Evolutionary conservation across 1,140 invertebrate genomes (phyloP).

Genomic region (Trachymyrmex septentrionalis): DNA sequence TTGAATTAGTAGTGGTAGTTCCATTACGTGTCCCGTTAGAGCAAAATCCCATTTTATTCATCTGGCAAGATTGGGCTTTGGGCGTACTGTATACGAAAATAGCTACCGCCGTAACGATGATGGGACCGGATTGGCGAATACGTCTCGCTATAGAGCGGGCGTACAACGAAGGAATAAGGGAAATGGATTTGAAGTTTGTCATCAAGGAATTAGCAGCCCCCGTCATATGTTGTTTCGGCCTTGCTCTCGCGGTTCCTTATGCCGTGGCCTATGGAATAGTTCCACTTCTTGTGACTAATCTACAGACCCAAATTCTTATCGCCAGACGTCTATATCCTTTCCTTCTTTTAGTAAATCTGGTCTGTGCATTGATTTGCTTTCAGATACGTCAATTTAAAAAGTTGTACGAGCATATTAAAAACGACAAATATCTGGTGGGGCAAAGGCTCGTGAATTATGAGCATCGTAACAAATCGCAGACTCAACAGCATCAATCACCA

Average conservation of each 20-base stretch:
- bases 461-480: slow-evolving; percentile 89
- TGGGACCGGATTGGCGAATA: slow-evolving; percentile 98
- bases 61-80: slow-evolving; percentile 99
- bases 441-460: slow-evolving; percentile 98
- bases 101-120: slow-evolving; percentile 98
- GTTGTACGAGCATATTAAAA: slow-evolving; percentile 99
- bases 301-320: slow-evolving; percentile 92
- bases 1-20: slow-evolving; percentile 97
- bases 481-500: slow-evolving; percentile 83
- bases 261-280: slow-evolving; percentile 94
- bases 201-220: slow-evolving; percentile 95
- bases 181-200: slow-evolving; percentile 96
- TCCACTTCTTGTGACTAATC: slow-evolving; percentile 92
- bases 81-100: slow-evolving; percentile 99
- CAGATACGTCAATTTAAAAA: slow-evolving; percentile 97
- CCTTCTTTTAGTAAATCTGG: slow-evolving; percentile 90
- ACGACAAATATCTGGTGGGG: slow-evolving; percentile 99
- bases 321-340: slow-evolving; percentile 97
- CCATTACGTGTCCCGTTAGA: slow-evolving; percentile 96
- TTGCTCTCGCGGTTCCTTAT: slow-evolving; percentile 96
- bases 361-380: slow-evolving; percentile 91
- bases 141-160: slow-evolving; percentile 96
- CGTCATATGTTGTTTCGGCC: slow-evolving; percentile 94
- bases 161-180: slow-evolving; percentile 95
- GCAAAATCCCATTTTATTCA: slow-evolving; percentile 97